Evolutionary conservation across 2,797 vertebrate species (phyloP).

Genomic region (Aselliscus stoliczkanus): DNA sequence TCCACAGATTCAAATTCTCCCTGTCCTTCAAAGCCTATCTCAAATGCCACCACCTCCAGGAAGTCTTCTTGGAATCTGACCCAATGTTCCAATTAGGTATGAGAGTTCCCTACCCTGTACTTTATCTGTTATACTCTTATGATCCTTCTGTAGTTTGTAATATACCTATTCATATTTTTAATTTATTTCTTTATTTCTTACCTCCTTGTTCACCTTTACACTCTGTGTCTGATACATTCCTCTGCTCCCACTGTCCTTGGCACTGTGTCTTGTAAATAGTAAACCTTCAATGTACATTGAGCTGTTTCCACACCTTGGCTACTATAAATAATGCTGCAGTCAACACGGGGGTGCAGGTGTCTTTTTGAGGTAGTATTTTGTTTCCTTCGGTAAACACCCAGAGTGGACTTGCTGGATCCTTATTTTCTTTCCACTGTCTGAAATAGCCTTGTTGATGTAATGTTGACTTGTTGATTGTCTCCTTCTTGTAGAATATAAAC

Average conservation of each 20-base stretch:
- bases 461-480: background rate
- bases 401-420: background rate
- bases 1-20: background rate
- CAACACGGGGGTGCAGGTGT: background rate
- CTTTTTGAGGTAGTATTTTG: background rate
- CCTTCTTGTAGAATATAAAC: background rate
- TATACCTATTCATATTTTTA: background rate
- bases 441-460: background rate
- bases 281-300: background rate
- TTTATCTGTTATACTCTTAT: background rate
- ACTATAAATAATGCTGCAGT: background rate
- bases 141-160: background rate
- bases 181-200: background rate
- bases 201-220: background rate
- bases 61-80: background rate
- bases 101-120: background rate
- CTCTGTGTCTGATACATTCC: background rate
- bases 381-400: background rate
- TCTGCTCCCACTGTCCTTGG: background rate
- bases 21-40: background rate
- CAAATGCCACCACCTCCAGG: background rate
- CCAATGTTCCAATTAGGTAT: background rate
- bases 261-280: background rate
- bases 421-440: background rate
- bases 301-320: background rate